Evolutionary conservation across 2,888 invertebrate species (phyloP).

Genomic region (Mythimna pallens): DNA sequence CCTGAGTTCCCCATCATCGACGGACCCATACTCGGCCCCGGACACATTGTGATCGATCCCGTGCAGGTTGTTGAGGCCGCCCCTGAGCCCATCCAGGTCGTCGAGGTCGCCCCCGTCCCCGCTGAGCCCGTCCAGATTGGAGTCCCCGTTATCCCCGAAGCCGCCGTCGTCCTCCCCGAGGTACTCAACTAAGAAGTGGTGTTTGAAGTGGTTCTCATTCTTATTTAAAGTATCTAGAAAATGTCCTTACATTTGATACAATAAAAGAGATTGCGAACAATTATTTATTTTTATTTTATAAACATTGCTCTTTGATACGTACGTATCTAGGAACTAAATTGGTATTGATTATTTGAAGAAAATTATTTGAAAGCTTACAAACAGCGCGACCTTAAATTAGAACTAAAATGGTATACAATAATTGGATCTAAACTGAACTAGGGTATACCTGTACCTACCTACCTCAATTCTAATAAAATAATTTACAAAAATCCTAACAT

Average conservation of each 20-base stretch:
- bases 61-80: conserved; percentile 39
- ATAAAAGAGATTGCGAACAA: conserved; percentile 31
- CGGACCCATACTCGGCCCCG: background rate
- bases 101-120: conserved; percentile 28
- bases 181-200: conserved; percentile 59
- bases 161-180: conserved; percentile 62
- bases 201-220: conserved; percentile 10
- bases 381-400: too few species aligned
- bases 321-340: too few species aligned
- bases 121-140: conserved; percentile 42
- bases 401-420: too few species aligned
- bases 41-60: conserved; percentile 56
- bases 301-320: background rate
- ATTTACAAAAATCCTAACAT: too few species aligned
- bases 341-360: too few species aligned
- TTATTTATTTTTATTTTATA: background rate
- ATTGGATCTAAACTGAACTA: too few species aligned
- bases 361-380: too few species aligned
- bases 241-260: conserved; percentile 37
- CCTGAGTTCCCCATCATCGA: conserved; percentile 17
- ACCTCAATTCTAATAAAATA: too few species aligned
- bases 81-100: conserved; percentile 30
- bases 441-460: too few species aligned
- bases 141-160: conserved; percentile 49
- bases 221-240: conserved; percentile 22